Evolutionary conservation across 2,888 invertebrate species (phyloP), one percentile per base, ranked within the genome.

Genomic region (Fabriciana adippe): DNA sequence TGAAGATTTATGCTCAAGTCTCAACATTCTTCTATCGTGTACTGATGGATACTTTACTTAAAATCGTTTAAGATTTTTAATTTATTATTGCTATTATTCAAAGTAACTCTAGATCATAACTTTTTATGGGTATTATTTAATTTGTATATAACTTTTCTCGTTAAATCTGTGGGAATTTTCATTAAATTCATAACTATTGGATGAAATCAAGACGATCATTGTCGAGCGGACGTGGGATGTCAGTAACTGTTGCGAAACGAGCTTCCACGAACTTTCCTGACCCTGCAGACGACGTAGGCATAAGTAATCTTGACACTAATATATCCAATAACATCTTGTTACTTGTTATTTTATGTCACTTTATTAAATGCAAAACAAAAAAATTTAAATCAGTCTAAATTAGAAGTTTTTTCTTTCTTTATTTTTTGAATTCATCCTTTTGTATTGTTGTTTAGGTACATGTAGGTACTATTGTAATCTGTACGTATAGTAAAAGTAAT

Each of bases 271-370:
- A 83, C 78, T 78, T 76, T 78, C 75, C 77, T 82, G 83, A 83
- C 82, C 85, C 83, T 80, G 75, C 66, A 78, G 75, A 82, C 83
- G 82, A 77, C 69, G 79, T 75, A 78, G 78, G 82, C 81, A 84
- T 86, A 69, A 73, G 74, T 85, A 85, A 86, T 86, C 81, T 82
- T 83, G 81, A 83, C 79, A 81, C 78, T 79, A 80, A 81, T 81
- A 82, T 75, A 76, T 71, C 74, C 75, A 72, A 77, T 78, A 73
- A 75, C 45, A 47, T 55, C 14, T 57, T 41, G 15, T 48, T 48
- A 45, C 57, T n/a, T 47, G 2, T n/a, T n/a, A 26, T 21, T 21
- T 21, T 1, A 31, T 47, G 18, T 51, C n/a, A 18, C 21, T 15
- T n/a, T 51, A 51, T 50, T 14, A 35, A 18, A 45, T 14, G 14